Conservation (phyloP, 2,888 invertebrate genomes). For the Drosophila emarginata region DNA sequence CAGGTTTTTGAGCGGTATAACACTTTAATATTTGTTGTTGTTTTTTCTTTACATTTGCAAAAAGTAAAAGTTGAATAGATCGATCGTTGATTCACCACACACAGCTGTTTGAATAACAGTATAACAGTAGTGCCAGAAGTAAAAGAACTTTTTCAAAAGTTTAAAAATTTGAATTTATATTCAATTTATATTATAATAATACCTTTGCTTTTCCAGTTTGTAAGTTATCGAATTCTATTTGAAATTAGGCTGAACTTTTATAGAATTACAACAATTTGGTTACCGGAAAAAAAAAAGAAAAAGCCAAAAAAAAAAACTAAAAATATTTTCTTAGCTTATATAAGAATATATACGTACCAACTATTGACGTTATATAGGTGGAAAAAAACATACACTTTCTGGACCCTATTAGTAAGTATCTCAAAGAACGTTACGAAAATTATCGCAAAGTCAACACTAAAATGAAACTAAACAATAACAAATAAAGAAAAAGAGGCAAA, state of each 20-base stretch:
- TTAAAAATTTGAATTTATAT: too few species aligned
- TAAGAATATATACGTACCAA: neutral
- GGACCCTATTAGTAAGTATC: conserved; percentile 11
- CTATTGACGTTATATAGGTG: too few species aligned
- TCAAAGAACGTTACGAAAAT: conserved; percentile 30
- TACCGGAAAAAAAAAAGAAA: too few species aligned
- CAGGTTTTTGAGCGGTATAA: neutral
- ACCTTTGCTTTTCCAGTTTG: neutral
- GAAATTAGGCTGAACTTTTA: neutral
- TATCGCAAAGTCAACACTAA: conserved; percentile 66
- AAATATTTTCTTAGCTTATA: neutral
- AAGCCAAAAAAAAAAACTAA: neutral
- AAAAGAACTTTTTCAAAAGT: too few species aligned
- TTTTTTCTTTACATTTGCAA: too few species aligned
- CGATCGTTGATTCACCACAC: too few species aligned
- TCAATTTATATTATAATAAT: neutral
- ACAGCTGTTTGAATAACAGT: too few species aligned
- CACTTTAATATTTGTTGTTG: neutral
- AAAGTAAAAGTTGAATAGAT: too few species aligned
- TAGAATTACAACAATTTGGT: too few species aligned
- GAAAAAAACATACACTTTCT: conserved; percentile 26
- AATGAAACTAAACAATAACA: conserved; percentile 38
- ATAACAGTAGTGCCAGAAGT: too few species aligned
- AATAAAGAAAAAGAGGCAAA: conserved; percentile 27
- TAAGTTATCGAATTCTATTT: neutral